Base-by-base conservation (phyloP, 2,797 vertebrate genomes). In the Otus scops region DNA sequence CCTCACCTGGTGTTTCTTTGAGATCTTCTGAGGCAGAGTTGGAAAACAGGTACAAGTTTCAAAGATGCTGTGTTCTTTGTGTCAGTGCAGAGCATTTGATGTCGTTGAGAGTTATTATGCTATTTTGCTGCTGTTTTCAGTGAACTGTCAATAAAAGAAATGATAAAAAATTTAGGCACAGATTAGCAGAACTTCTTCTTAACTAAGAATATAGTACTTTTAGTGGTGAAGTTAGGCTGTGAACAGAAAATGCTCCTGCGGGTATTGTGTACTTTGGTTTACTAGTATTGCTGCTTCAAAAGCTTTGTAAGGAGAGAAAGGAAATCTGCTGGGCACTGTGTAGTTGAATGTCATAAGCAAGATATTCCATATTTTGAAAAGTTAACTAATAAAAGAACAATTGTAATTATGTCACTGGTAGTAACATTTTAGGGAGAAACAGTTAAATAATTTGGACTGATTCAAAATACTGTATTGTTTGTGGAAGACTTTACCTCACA, bases 221-320 rank as follows among this genome's bases (percentile, higher is more conserved):
- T 53, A 53, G 60, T 61, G 71, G 70, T 38, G 38, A 76, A 51
- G 80, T 93, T 85, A 68, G 85, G 88, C 82, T 83, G 61, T 27
- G 86, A 90, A 71, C 85, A 94, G 85, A 85, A 82, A 74, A 24
- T 86, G 92, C 59, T 67, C 92, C 89, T 95, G 6, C 68, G 92
- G 91, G 93, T 69, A 82, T 86, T 81, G 34, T 92, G 82, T 54
- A 8, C 43, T 93, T 51, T 36, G 26, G 28, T 47, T 91, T 95
- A 48, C 38, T 51, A 3, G 5, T 22, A 19, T 26, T 64, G 38
- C 27, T 82, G 24, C 53, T 87, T 84, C 84, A 86, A 83, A 95
- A 82, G 85, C 30, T 76, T 88, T 95, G 83, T 82, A 20, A 95
- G 93, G 74, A 68, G 67, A 75, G 83, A 81, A 74, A 71, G 13